Conservation (phyloP, 2,113 vertebrate species). For the Podiceps cristatus region DNA sequence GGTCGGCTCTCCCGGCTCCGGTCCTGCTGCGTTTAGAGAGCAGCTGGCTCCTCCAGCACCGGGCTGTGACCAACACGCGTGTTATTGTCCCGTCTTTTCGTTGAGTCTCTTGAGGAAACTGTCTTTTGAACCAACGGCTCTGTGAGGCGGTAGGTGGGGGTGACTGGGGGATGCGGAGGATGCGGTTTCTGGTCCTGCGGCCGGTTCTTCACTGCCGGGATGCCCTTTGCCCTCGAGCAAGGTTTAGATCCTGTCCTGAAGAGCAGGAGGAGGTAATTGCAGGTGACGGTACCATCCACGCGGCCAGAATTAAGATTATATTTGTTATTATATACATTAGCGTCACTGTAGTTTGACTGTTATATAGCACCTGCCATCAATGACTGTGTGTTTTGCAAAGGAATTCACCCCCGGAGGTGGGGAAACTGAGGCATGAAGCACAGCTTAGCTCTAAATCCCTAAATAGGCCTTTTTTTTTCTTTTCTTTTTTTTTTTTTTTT, state of each 20-base stretch:
- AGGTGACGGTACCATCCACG: accelerated
- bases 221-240: neutral
- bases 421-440: neutral
- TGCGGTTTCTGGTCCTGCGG: neutral
- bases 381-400: neutral
- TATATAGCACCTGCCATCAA: neutral
- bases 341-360: no score
- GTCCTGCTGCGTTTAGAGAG: neutral
- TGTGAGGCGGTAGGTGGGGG: neutral
- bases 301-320: accelerated
- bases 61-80: accelerated
- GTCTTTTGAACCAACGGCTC: accelerated
- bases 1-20: accelerated
- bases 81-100: neutral
- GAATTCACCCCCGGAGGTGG: neutral
- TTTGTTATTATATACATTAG: no score
- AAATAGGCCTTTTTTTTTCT: no score
- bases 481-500: neutral
- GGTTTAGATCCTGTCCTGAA: neutral
- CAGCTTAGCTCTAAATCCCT: neutral
- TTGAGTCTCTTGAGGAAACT: neutral
- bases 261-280: neutral
- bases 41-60: neutral
- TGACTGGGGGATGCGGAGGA: neutral
- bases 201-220: neutral